Evolutionary conservation across 2,888 invertebrate species (phyloP), one percentile per base, ranked within the genome.

Genomic region (Crioceris asparagi): DNA sequence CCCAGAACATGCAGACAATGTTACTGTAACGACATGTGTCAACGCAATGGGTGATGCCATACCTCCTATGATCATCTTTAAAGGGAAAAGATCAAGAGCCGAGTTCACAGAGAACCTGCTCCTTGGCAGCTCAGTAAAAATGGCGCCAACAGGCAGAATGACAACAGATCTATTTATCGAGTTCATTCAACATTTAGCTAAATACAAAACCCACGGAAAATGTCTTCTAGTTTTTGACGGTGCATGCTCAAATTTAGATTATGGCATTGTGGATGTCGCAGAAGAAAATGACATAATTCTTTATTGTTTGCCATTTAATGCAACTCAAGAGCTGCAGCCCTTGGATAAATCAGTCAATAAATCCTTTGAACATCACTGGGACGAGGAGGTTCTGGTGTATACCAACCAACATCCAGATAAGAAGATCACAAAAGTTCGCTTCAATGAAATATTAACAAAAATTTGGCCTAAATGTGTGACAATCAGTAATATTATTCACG

Each of bases 241-340:
- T 26, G 54, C 55, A 18, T 41, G 48, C 29, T 50, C 38, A 36
- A 57, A 56, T 40, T 41, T 56, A 17, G 51, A 55, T 41, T 31
- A 41, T 19, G 44, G 38, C 12, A 55, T 59, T 40, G 53, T 51
- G 6, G 54, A 54, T 6, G 48, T 36, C n/a, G 54, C 57, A 21
- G 54, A 54, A 12, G 36, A 46, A 34, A 36, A 41, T 29, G 48
- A 47, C 14, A 53, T 59, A 17, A 44, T 36, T 19, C 43, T 61
- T 25, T 56, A 47, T 30, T 59, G 60, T 41, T 43, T 62, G 25
- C 58, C 58, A 8, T 53, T 52, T 19, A 62, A 62, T 38, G 58
- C 56, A 1, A 60, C 59, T 0, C 57, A 60, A 40, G 55, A 59
- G 36, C 43, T 60, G 2, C 59, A 60, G 38, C 56, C 57, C 3